Percentiles rank a stretch among this genome's conserved stretches.
These are phyloP conservation scores for Agrotis ipsilon DNA, from an alignment of 2,888 invertebrate species.

Conservation along the genomic window DNA sequence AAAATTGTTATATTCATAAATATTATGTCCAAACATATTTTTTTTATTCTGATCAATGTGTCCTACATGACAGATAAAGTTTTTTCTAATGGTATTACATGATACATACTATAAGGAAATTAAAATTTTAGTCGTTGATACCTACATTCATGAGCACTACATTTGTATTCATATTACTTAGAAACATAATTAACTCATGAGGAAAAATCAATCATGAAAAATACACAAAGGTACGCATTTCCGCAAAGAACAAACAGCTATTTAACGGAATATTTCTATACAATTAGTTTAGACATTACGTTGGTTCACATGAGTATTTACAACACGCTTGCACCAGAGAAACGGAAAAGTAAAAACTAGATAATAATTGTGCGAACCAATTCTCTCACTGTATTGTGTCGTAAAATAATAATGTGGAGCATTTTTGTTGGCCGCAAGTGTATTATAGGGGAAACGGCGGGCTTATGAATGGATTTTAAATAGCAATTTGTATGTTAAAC, in stretches of 20 bases:
- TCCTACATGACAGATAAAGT: no score
- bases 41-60: no score
- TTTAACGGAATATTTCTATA: conserved; percentile 40
- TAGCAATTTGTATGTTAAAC: conserved; percentile 25
- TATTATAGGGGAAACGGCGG: conserved; percentile 51
- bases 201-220: conserved; percentile 35
- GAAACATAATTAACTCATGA: conserved; percentile 19
- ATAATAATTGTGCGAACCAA: conserved; percentile 78
- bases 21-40: no score
- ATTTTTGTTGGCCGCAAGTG: conserved; percentile 72
- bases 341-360: conserved; percentile 77
- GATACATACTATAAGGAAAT: no score
- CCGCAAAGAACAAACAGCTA: conserved; percentile 55
- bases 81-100: no score
- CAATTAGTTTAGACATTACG: conserved; percentile 54
- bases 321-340: conserved; percentile 75
- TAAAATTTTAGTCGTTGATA: no score
- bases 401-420: conserved; percentile 73
- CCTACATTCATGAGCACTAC: not conserved
- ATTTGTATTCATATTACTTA: not conserved
- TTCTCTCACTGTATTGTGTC: conserved; percentile 73
- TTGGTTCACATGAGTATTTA: conserved; percentile 82
- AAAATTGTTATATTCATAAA: not conserved
- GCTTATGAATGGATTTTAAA: conserved; percentile 43
- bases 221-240: conserved; percentile 51